Percentiles rank a stretch among this genome's conserved stretches.
Evolutionary conservation across 2,797 vertebrate species (phyloP).

Genomic region (Hirundo rustica): DNA sequence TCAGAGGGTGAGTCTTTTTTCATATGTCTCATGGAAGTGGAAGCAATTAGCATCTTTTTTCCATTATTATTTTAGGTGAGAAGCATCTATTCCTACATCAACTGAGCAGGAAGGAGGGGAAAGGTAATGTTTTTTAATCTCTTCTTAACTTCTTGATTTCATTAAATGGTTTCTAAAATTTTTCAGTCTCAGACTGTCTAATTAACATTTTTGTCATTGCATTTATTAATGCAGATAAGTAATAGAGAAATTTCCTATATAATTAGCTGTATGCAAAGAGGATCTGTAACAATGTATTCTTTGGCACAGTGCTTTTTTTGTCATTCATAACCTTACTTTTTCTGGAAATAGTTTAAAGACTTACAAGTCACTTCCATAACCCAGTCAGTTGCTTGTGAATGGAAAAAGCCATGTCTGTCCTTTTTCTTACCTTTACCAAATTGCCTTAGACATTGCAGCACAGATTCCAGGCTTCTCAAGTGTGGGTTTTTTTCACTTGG

Average conservation of each 20-base stretch:
- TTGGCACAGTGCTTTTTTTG: constrained; percentile 4
- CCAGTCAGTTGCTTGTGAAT: not conserved
- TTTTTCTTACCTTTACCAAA: constrained; percentile 15
- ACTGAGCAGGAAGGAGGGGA: not conserved
- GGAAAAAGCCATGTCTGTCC: not conserved
- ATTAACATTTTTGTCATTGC: not conserved
- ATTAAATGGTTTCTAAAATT: not conserved
- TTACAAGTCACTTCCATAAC: not conserved
- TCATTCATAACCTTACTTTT: constrained; percentile 1
- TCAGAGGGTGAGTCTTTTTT: constrained; percentile 45
- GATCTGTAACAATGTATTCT: constrained; percentile 1
- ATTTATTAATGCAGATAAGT: constrained; percentile 5
- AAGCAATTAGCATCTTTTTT: constrained; percentile 48
- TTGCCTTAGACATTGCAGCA: not conserved
- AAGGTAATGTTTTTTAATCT: not conserved
- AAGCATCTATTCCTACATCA: constrained; percentile 9
- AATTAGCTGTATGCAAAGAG: constrained; percentile 6
- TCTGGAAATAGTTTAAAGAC: constrained; percentile 38
- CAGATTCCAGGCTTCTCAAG: not conserved
- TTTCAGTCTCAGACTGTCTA: not conserved
- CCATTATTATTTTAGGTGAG: constrained; percentile 60
- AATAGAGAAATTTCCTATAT: not conserved
- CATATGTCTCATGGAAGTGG: constrained; percentile 5
- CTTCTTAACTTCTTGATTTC: not conserved
- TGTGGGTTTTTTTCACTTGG: not conserved